These are phyloP conservation scores for Leuciscus waleckii DNA, from an alignment of 2,797 vertebrate species.

Conservation along the genomic window DNA sequence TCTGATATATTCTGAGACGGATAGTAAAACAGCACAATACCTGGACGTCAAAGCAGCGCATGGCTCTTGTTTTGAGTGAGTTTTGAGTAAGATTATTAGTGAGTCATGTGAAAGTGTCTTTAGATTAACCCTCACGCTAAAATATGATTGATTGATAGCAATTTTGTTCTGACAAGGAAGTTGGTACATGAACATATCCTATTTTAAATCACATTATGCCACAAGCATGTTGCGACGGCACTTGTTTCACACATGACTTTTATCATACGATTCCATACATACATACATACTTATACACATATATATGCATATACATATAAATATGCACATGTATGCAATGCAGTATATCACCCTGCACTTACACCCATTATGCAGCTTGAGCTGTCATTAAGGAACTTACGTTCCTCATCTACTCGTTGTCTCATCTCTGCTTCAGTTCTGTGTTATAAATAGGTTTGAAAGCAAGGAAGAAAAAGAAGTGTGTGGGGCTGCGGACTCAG, in stretches of 20 bases:
- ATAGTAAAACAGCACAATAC: not conserved
- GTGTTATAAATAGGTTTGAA: slow-evolving; percentile 35
- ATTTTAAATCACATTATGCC: slow-evolving; percentile 9
- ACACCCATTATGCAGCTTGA: slow-evolving; percentile 27
- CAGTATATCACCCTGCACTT: slow-evolving; percentile 30
- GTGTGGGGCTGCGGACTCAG: slow-evolving; percentile 29
- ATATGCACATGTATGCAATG: not conserved
- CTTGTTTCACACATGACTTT: not conserved
- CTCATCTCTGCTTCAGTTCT: slow-evolving; percentile 33
- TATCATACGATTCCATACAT: not conserved
- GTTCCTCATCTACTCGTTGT: slow-evolving; percentile 21
- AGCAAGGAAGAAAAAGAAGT: slow-evolving; percentile 6
- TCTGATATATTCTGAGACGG: not conserved
- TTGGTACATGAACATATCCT: not conserved
- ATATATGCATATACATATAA: not conserved
- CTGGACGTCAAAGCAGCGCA: not conserved
- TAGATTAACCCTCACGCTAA: not conserved
- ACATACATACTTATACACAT: not conserved
- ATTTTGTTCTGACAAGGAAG: not conserved
- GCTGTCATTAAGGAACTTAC: slow-evolving; percentile 25
- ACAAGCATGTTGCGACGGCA: not conserved
- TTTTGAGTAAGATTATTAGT: too few species aligned
- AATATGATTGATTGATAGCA: not conserved
- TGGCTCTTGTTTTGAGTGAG: not conserved
- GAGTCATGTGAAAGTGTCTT: slow-evolving; percentile 4